Percentiles rank a stretch among this genome's conserved stretches.
Evolutionary conservation across 2,797 vertebrate species (phyloP).

Genomic region (Melopsittacus undulatus): DNA sequence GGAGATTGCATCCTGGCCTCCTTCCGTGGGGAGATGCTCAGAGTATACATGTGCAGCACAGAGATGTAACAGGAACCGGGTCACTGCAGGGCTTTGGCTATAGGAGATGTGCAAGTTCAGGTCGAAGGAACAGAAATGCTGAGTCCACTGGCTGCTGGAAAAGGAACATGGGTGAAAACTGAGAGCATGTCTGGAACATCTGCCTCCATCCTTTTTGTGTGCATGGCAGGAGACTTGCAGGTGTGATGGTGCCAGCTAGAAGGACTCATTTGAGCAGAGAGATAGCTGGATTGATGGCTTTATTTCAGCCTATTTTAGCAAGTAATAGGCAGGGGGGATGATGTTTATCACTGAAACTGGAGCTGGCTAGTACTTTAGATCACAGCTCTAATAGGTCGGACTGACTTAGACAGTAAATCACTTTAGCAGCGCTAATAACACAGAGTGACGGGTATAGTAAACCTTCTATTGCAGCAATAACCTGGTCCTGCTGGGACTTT

Average conservation of each 20-base stretch:
- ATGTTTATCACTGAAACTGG: conserved; percentile 40
- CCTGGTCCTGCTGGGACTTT: conserved; percentile 14
- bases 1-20: neutral
- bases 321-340: neutral
- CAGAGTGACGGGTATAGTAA: neutral
- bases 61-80: neutral
- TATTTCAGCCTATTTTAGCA: conserved; percentile 49
- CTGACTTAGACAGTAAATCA: conserved; percentile 50
- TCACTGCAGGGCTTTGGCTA: neutral
- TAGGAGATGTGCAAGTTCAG: neutral
- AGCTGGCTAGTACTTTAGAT: conserved; percentile 48
- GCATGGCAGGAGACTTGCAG: neutral
- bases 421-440: conserved; percentile 28
- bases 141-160: neutral
- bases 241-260: conserved; percentile 5
- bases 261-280: neutral
- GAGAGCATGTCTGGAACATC: neutral
- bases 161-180: conserved; percentile 16
- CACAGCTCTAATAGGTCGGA: conserved; percentile 5
- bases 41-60: neutral
- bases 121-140: neutral
- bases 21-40: neutral
- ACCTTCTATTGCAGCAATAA: neutral
- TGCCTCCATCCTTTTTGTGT: neutral
- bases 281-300: conserved; percentile 27